These are phyloP conservation scores for Aramus guarauna DNA, from an alignment of 2,113 vertebrate genomes.

Conservation along the genomic window DNA sequence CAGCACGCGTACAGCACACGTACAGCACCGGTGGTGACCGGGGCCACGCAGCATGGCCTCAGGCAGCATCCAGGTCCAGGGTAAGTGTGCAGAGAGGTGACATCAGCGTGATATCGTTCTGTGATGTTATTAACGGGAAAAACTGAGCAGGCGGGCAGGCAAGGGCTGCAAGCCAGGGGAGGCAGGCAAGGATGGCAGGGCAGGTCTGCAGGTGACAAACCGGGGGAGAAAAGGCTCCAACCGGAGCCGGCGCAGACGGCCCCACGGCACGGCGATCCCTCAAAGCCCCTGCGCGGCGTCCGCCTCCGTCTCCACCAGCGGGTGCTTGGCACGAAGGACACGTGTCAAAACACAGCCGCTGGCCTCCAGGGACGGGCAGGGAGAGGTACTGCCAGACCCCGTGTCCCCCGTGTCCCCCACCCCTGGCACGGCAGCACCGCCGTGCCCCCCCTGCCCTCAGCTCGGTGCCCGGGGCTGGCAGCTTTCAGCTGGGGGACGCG, in stretches of 20 bases:
- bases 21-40: background rate
- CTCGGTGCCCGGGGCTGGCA: background rate
- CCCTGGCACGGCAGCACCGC: background rate
- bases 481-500: accelerated
- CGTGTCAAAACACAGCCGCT: background rate
- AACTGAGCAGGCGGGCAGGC: background rate
- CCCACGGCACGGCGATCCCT: background rate
- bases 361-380: background rate
- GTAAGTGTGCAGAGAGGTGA: background rate
- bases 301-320: accelerated
- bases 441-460: background rate
- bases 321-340: accelerated
- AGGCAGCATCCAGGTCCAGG: background rate
- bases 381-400: background rate
- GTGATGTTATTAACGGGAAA: background rate
- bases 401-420: background rate
- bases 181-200: constrained; percentile 2
- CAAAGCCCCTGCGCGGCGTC: background rate
- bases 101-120: background rate
- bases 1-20: background rate
- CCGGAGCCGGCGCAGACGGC: background rate
- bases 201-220: constrained; percentile 50
- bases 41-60: background rate
- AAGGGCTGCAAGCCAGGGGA: background rate
- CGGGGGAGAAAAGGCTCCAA: background rate